phyloP scores from a whole-genome alignment of 2,797 vertebrate species.

The Crypturellus tataupa region DNA sequence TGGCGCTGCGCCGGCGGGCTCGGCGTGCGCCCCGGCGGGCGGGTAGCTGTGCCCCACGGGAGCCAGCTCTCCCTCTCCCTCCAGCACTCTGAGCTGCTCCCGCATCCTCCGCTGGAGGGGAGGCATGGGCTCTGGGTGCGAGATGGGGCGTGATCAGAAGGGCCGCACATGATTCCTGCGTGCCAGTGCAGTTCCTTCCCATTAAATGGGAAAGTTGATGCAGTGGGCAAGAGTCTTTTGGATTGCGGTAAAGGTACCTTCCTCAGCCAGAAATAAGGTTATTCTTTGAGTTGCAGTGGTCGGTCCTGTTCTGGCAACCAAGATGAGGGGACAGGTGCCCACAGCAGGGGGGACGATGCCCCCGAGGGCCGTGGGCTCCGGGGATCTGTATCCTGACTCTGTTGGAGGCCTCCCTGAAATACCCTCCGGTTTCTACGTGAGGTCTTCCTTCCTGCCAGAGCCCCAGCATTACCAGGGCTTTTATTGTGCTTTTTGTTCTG shows the following conservation, averaged over 20 bases:
- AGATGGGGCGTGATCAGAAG: fast-evolving
- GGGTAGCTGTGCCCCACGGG: not conserved
- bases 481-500: not conserved
- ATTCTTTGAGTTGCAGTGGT: not conserved
- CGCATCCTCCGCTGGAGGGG: not conserved
- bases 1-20: not conserved
- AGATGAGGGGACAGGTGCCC: not conserved
- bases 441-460: not conserved
- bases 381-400: not conserved
- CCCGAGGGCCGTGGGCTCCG: not conserved
- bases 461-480: not conserved
- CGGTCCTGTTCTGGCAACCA: not conserved
- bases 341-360: not conserved
- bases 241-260: not conserved
- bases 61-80: not conserved
- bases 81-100: not conserved
- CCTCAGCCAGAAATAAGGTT: not conserved
- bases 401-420: not conserved
- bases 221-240: not conserved
- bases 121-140: not conserved
- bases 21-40: not conserved
- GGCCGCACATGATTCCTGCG: not conserved
- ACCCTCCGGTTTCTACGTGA: not conserved
- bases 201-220: not conserved
- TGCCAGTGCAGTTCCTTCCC: fast-evolving